Conservation (phyloP, 2,888 invertebrate genomes). For the Formica aserva region DNA sequence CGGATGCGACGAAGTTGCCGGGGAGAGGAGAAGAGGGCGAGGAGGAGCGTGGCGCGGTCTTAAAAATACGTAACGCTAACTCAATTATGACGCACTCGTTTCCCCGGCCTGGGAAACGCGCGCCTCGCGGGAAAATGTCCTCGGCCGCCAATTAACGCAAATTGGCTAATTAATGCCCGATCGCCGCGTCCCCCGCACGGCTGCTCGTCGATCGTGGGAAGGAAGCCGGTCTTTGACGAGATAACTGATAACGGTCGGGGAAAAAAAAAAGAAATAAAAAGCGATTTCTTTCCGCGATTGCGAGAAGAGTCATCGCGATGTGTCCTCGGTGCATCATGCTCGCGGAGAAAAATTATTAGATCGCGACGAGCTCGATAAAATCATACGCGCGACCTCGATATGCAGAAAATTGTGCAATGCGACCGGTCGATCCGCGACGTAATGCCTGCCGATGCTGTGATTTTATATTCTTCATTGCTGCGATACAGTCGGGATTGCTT, state of each 20-base stretch:
- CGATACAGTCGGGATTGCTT: conserved; percentile 7
- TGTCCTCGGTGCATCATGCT: conserved; percentile 52
- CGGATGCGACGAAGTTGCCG: conserved; percentile 49
- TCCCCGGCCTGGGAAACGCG: conserved; percentile 84
- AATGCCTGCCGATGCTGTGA: conserved; percentile 24
- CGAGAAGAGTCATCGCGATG: conserved; percentile 45
- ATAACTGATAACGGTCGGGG: conserved; percentile 22
- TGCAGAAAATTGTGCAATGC: conserved; percentile 46
- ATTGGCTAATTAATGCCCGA: conserved; percentile 85
- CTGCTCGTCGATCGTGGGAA: conserved; percentile 64
- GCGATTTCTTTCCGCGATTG: conserved; percentile 34
- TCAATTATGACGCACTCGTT: conserved; percentile 85
- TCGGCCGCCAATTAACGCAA: conserved; percentile 84
- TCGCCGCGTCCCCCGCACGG: conserved; percentile 52
- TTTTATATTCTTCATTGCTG: not conserved
- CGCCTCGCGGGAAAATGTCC: conserved; percentile 82
- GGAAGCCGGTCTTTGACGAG: conserved; percentile 11
- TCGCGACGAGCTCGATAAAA: conserved; percentile 38
- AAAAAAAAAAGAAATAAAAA: not conserved
- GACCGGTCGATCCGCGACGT: not conserved
- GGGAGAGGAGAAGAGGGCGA: conserved; percentile 55
- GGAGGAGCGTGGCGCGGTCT: conserved; percentile 64
- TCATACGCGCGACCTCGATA: conserved; percentile 47
- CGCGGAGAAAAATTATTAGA: conserved; percentile 41
- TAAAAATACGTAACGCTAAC: conserved; percentile 82